A percentile compares a stretch with the other conserved stretches of the same genome.
Evolutionary conservation across 2,113 vertebrate genomes (phyloP).

Genomic region (Peromyscus maniculatus): DNA sequence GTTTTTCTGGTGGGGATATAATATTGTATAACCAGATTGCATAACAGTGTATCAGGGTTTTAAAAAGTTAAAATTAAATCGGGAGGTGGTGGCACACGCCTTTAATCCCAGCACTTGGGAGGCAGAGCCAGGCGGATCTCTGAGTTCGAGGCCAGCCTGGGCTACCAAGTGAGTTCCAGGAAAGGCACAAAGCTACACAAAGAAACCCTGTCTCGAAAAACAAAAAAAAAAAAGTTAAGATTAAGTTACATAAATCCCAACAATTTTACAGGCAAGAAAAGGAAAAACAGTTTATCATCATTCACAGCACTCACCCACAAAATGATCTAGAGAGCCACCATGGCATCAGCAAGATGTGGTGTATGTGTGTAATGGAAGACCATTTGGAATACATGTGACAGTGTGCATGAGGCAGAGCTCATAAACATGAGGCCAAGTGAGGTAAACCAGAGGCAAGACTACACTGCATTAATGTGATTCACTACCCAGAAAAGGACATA

Average conservation of each 20-base stretch:
- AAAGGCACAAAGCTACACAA: too few species aligned
- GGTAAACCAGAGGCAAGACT: not conserved
- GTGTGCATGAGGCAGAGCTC: not conserved
- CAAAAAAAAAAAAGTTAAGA: not conserved
- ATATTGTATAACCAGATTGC: not conserved
- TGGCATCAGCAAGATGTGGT: not conserved
- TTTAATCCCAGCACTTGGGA: too few species aligned
- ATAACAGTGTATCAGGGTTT: not conserved
- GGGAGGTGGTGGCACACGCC: too few species aligned
- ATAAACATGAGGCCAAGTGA: not conserved
- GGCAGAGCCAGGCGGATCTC: too few species aligned
- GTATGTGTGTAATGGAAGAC: not conserved
- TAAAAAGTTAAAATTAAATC: not conserved
- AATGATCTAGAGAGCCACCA: not conserved
- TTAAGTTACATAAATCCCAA: not conserved
- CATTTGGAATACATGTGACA: not conserved
- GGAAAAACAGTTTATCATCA: not conserved
- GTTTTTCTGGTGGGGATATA: not conserved
- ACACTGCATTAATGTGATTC: not conserved
- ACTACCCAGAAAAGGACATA: not conserved
- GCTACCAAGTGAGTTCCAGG: too few species aligned
- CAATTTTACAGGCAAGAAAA: conserved; percentile 1
- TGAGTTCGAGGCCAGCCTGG: too few species aligned
- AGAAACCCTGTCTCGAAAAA: too few species aligned
- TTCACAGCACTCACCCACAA: not conserved